Conservation (phyloP, 2,797 vertebrate species). For the Intellagama lesueurii region DNA sequence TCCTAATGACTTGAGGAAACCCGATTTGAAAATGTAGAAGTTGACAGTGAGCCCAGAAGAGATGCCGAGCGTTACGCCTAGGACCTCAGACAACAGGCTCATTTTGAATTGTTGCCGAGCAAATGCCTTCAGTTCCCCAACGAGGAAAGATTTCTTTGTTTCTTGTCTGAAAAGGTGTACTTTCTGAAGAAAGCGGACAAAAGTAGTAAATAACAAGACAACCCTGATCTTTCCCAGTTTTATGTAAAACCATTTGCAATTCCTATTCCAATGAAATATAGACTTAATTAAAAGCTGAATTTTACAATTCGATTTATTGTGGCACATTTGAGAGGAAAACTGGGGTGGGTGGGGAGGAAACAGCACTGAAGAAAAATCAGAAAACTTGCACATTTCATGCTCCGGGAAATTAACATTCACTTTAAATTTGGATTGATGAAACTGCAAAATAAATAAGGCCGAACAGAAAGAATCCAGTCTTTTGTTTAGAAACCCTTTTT, state of each 20-base stretch:
- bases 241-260: conserved; percentile 50
- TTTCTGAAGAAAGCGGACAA: background rate
- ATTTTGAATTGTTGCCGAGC: background rate
- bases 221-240: conserved; percentile 29
- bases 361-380: background rate
- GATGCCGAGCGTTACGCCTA: background rate
- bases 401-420: background rate
- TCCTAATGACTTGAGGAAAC: background rate
- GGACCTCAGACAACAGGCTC: background rate
- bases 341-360: conserved; percentile 7
- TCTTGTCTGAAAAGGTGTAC: background rate
- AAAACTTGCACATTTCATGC: background rate
- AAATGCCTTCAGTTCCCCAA: background rate
- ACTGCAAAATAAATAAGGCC: conserved; percentile 5
- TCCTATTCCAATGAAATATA: conserved; percentile 50
- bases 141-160: background rate
- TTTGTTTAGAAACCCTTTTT: background rate
- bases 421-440: background rate
- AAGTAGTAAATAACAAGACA: conserved; percentile 51
- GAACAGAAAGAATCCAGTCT: background rate
- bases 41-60: conserved; percentile 5
- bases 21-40: conserved; percentile 10
- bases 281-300: conserved; percentile 40
- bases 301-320: conserved; percentile 56
- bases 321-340: conserved; percentile 14